Evolutionary conservation across 2,797 vertebrate genomes (phyloP).

Genomic region (Bradypodion pumilum): DNA sequence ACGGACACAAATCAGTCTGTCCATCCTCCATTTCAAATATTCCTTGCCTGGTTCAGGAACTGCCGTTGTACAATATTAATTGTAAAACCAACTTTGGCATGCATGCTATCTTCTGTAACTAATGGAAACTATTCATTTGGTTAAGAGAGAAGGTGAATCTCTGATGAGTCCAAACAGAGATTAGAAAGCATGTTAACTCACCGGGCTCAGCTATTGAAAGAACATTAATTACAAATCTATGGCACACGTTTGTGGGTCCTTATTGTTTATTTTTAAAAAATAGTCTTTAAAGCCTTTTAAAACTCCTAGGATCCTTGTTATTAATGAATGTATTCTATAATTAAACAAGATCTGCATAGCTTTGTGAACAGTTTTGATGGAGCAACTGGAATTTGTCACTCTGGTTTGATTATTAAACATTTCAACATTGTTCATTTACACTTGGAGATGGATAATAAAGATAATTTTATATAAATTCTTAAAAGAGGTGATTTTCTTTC

Average conservation of each 20-base stretch:
- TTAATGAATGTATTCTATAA: not conserved
- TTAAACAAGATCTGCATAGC: not conserved
- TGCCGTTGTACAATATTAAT: not conserved
- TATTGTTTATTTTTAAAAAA: not conserved
- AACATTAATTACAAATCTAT: not conserved
- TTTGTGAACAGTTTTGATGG: not conserved
- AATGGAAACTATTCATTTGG: not conserved
- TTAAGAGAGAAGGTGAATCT: too few relatives aligned
- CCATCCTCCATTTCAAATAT: too few relatives aligned
- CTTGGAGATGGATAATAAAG: conserved; percentile 45
- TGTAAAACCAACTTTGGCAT: not conserved
- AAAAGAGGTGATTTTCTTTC: not conserved
- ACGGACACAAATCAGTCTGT: too few relatives aligned
- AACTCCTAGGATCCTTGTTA: not conserved
- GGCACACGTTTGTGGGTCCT: not conserved
- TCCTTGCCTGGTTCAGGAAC: too few relatives aligned
- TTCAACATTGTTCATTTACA: conserved; percentile 40
- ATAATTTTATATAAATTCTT: not conserved
- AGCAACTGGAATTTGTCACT: not conserved
- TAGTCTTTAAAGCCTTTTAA: not conserved
- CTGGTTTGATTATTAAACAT: conserved; percentile 33
- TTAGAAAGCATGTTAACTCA: not conserved
- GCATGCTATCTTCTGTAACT: not conserved
- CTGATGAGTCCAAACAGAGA: not conserved
- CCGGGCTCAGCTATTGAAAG: not conserved